Evolutionary conservation across 2,888 invertebrate genomes (phyloP), one percentile per base, ranked within the genome.

Genomic region (Drosophila meridionalis): DNA sequence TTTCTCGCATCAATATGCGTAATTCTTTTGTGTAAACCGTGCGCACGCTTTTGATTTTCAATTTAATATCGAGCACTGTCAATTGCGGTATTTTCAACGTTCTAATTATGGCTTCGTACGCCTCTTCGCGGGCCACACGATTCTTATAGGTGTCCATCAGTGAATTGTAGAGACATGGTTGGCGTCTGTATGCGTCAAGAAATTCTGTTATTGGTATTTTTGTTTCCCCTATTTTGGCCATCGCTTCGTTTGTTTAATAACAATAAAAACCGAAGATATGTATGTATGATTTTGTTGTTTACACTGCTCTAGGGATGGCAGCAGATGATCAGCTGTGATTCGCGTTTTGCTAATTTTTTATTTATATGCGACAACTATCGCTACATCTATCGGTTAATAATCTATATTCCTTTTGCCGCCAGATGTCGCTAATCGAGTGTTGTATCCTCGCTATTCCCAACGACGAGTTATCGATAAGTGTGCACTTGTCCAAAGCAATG

Each of bases 31-130:
- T 90, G 69, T 92, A 93, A 38, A 92, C 92, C 2, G 93, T 93
- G 60, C 93, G 85, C n/a, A 93, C 90, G 28, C 91, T 92, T 68
- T 93, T 93, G 8, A 93, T 92, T 87, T 93, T 93, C 3, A 92
- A 71, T 60, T 93, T 92, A 4, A 93, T 84, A 73, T 92, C 92
- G 47, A 83, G 75, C 4, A 84, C 84, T 20, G 91, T 90, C 53
- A 93, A 62, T 34, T 88, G 85, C 3, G 87, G 78, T 42, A 91
- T 88, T 60, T 91, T 87, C 1, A 93, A 80, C 61, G 91, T 84
- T 3, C 79, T 76, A 4, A 92, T 87, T 32, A 92, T 92, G 30
- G 78, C 80, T 57, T 83, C 66, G 59, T 92, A 91, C 1, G 92
- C 92, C 47, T 80, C 82, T 53, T 92, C 91, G 20, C 91, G 84